Percentiles rank a stretch among this genome's conserved stretches.
These are phyloP conservation scores for Aythya fuligula DNA, from an alignment of 2,797 vertebrate species.

Conservation along the genomic window DNA sequence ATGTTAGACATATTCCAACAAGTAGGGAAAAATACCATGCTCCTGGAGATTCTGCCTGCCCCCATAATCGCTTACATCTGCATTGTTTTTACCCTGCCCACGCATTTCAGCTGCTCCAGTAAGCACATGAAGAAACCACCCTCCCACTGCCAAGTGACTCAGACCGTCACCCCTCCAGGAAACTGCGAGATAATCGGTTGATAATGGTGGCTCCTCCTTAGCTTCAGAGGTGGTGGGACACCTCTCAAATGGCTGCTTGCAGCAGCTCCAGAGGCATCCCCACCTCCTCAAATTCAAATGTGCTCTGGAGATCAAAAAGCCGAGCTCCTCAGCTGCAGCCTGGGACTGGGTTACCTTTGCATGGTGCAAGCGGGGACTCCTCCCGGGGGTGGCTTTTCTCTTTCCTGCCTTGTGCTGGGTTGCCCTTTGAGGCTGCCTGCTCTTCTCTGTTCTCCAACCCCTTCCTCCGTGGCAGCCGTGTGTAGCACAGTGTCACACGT, in stretches of 20 bases:
- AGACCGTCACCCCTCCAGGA: conserved; percentile 24
- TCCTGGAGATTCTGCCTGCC: neutral
- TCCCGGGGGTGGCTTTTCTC: neutral
- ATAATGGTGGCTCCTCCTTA: neutral
- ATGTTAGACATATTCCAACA: neutral
- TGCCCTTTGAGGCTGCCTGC: neutral
- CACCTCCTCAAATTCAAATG: conserved; percentile 8
- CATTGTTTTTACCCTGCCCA: conserved; percentile 13
- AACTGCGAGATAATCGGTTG: neutral
- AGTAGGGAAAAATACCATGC: neutral
- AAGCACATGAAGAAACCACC: neutral
- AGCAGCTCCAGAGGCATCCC: conserved; percentile 4
- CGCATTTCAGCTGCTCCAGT: neutral
- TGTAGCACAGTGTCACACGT: fast-evolving
- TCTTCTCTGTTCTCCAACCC: neutral
- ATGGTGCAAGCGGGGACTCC: neutral
- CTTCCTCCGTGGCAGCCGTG: fast-evolving
- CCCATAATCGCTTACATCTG: neutral
- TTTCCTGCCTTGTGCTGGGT: neutral
- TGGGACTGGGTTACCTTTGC: neutral
- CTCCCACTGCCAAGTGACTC: conserved; percentile 36
- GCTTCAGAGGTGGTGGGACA: neutral
- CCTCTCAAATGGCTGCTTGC: neutral
- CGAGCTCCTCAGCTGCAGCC: neutral
- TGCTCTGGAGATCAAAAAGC: neutral